Percentiles rank a stretch among this genome's conserved stretches.
Evolutionary conservation across 2,113 vertebrate species (phyloP).

Genomic region (Halcyon malimbica): DNA sequence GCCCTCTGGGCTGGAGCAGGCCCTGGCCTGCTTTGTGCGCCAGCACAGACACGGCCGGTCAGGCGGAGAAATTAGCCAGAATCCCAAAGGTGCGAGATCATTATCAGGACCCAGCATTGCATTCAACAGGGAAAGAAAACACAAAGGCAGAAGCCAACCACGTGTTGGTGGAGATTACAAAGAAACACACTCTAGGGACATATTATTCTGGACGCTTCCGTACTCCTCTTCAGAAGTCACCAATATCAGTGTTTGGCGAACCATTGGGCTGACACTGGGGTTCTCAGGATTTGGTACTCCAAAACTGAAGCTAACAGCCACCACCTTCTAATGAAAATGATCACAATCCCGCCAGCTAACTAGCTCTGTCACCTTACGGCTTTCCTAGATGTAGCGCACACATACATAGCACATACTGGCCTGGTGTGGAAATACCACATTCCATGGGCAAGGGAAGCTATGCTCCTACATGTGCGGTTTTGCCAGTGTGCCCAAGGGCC

Average conservation of each 20-base stretch:
- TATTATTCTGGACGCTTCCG: background rate
- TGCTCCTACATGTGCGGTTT: background rate
- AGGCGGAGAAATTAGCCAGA: background rate
- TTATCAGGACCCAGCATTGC: background rate
- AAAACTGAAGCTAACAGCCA: background rate
- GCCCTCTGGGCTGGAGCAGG: background rate
- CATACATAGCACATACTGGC: background rate
- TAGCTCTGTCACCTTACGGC: background rate
- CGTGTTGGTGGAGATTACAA: background rate
- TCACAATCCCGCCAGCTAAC: background rate
- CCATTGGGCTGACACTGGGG: background rate
- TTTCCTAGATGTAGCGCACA: background rate
- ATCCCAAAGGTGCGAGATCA: conserved; percentile 13
- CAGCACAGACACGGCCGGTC: background rate
- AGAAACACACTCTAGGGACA: background rate
- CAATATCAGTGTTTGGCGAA: rapidly evolving
- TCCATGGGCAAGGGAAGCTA: background rate
- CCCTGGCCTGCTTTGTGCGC: background rate
- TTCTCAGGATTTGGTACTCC: background rate
- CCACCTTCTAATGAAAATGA: background rate
- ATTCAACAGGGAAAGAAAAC: background rate
- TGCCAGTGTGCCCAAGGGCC: background rate
- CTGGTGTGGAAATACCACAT: background rate
- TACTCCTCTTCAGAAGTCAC: background rate
- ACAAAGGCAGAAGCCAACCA: background rate